Base-by-base conservation (phyloP, 2,888 invertebrate genomes). In the Zeuzera pyrina region DNA sequence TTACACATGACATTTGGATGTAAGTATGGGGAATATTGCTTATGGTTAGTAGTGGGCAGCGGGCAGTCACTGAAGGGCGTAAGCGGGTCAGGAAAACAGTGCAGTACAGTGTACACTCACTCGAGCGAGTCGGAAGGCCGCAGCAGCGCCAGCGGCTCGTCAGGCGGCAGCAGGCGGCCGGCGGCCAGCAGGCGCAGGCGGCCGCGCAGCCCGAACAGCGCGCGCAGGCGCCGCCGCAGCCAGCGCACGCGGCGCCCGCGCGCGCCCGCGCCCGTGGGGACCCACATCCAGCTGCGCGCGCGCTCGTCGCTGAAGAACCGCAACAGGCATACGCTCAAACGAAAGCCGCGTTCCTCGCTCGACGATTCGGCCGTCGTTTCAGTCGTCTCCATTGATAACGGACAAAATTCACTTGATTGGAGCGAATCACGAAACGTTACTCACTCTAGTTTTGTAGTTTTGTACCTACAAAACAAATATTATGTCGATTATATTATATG, bases 111-210 rank as follows among this genome's bases (percentile, higher is more conserved):
- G n/a, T n/a, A 29, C 4, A 57, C 70, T 55, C 12, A 72, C 69
- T 62, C 47, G 24, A 76, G 44, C 1, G 40, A 39, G 38, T 73
- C 73, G 30, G 53, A 64, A 21, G 54, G 57, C 5, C 36, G 46
- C 35, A 76, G 57, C 40, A 70, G 32, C 15, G 63, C 48, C 12
- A 76, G 61, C 30, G 65, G 60, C 53, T 78, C 77, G 31, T 39
- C 53, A 21, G 58, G 57, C 34, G 69, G 77, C 56, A 78, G 57
- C 52, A 71, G 46, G 42, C 63, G 61, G 0, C 68, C 72, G 33
- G 46, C 49, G 21, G 47, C 34, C 22, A 50, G 43, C 10, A 61
- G 45, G 26, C 37, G 36, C 24, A 50, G 43, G 22, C 33, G 40
- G 12, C 44, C 52, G 28, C 48, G 52, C 43, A 64, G 43, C 3